These are phyloP conservation scores for Epizoanthus illoricatus DNA, from an alignment of 92 coral and sea anemone genomes.

Conservation along the genomic window DNA sequence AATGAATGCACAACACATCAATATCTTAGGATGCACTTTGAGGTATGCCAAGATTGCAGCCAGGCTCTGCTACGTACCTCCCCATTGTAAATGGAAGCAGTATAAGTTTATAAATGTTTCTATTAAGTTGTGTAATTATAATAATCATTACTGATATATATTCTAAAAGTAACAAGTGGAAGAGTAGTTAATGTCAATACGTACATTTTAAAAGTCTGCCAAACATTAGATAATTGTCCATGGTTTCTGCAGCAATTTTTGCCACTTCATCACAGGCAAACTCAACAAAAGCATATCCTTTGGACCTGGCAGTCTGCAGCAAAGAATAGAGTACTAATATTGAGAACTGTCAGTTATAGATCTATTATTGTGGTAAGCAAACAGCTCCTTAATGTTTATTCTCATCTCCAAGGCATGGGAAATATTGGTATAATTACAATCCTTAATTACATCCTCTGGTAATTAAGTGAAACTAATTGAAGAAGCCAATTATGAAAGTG, in stretches of 20 bases:
- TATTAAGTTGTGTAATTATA: too few species aligned
- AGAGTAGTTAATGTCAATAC: slow-evolving; percentile 24
- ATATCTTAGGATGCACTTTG: too few species aligned
- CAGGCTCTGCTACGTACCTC: too few species aligned
- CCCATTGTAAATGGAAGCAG: too few species aligned
- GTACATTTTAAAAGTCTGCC: slow-evolving; percentile 93
- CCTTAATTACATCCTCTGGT: too few species aligned
- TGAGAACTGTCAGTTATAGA: not conserved
- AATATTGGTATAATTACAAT: too few species aligned
- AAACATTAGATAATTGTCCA: slow-evolving; percentile 98
- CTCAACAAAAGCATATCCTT: slow-evolving; percentile 98
- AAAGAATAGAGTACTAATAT: not conserved
- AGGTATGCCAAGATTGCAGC: too few species aligned
- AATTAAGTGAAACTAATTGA: too few species aligned
- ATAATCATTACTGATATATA: not conserved
- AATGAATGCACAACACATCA: too few species aligned
- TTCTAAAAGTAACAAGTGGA: not conserved
- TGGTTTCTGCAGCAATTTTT: slow-evolving; percentile 98
- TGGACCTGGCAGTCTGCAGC: slow-evolving; percentile 83
- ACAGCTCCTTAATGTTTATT: not conserved
- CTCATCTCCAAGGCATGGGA: not conserved
- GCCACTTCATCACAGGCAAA: slow-evolving; percentile 99
- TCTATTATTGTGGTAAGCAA: not conserved
- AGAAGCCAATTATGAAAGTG: too few species aligned
- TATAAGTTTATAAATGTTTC: too few species aligned